Evolutionary conservation across 1,140 invertebrate species (phyloP), one percentile per base, ranked within the genome.

Genomic region (Aphis craccivora): DNA sequence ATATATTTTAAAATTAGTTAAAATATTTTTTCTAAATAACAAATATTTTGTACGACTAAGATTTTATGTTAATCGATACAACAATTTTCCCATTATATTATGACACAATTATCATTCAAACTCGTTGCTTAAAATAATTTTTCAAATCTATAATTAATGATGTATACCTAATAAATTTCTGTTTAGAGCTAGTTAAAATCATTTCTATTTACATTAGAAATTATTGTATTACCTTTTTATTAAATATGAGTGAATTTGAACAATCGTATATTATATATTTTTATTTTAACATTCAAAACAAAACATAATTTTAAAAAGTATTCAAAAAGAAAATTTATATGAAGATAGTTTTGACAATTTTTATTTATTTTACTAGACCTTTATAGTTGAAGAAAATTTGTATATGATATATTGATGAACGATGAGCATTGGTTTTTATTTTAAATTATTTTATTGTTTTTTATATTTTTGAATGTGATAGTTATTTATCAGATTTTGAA

Each of bases 391-490:
- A 48, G 35, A 48, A 87, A n/a, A 18, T 22, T 87, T 51, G n/a
- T n/a, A 51, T 48, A 20, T 30, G 18, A 35, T n/a, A 87, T 87
- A 87, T 87, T 84, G 37, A 84, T 84, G n/a, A n/a, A 40, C 37
- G 37, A 84, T 84, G n/a, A n/a, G 83, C 37, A 40, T 86, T 30
- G n/a, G 48, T 89, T 89, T 89, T 43, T 60, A 67, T 60, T 90
- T 90, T 90, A 25, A 90, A 90, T 60, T 60, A 90, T 90, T 53
- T 53, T 89, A 53, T 89, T 89, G 48, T 89, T 90, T 90, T 90
- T 7, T 90, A 37, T 90, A 67, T 90, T 67, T 90, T 90, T 67
- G 14, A 90, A 67, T 90, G 53, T 90, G 53, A 43, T 90, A 90
- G 51, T 90, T 90, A 67, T 90, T 60, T 90, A 18, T 90, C 53